These are phyloP conservation scores for Zaprionus obscuricornis DNA, from an alignment of 2,888 invertebrate genomes.

Conservation along the genomic window DNA sequence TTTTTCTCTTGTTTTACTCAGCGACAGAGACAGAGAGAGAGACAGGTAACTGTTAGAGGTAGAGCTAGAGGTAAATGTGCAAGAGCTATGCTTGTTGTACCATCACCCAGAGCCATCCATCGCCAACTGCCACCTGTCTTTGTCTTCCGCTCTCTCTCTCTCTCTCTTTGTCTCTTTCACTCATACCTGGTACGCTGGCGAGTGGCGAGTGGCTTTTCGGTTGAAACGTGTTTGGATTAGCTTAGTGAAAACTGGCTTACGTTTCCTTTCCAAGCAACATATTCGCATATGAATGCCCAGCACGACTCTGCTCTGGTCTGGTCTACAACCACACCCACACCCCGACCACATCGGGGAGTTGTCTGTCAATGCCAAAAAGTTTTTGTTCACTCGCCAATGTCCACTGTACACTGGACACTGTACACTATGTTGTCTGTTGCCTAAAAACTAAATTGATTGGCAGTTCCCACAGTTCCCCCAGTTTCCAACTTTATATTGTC, in stretches of 20 bases:
- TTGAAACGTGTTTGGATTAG: slow-evolving; percentile 64
- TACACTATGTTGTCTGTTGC: too few relatives aligned
- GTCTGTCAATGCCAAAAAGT: slow-evolving; percentile 19
- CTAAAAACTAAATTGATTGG: too few relatives aligned
- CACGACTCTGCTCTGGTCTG: slow-evolving; percentile 4
- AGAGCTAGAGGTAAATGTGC: not conserved
- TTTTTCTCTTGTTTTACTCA: slow-evolving; percentile 56
- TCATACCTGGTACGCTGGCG: slow-evolving; percentile 16
- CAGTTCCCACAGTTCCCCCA: too few relatives aligned
- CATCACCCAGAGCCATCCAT: slow-evolving; percentile 28
- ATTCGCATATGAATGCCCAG: not conserved
- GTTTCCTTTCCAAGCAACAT: not conserved
- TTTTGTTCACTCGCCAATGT: not conserved
- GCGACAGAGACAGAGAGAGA: not conserved
- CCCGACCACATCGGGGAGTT: too few relatives aligned
- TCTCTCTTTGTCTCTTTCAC: too few relatives aligned
- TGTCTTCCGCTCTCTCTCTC: too few relatives aligned
- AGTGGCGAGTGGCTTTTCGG: slow-evolving; percentile 54
- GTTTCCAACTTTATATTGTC: too few relatives aligned
- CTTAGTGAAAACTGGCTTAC: slow-evolving; percentile 31
- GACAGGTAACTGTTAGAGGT: not conserved
- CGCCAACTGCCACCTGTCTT: slow-evolving; percentile 28
- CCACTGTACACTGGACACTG: not conserved
- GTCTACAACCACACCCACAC: not conserved
- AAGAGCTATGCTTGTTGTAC: too few relatives aligned